Conservation (phyloP, 1,140 invertebrate genomes). For the Zaprionus capensis region DNA sequence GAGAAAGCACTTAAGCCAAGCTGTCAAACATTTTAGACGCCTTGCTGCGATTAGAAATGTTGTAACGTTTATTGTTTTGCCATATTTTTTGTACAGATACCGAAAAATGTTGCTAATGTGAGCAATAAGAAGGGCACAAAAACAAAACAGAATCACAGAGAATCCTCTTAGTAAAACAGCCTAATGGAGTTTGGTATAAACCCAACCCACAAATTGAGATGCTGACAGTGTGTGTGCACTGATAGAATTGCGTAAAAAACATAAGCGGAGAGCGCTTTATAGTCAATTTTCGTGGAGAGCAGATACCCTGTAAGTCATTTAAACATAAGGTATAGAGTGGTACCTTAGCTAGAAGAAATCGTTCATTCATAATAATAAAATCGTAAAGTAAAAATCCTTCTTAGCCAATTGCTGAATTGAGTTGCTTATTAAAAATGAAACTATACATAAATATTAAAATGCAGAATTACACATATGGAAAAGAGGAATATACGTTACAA, state of each 20-base stretch:
- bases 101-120: slow-evolving; percentile 20
- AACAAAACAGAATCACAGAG: slow-evolving; percentile 7
- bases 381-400: neutral
- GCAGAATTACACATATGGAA: neutral
- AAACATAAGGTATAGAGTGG: neutral
- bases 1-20: slow-evolving; percentile 46
- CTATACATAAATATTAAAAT: neutral
- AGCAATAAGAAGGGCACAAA: neutral
- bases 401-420: neutral
- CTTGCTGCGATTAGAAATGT: slow-evolving; percentile 54
- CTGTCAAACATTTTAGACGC: slow-evolving; percentile 56
- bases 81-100: slow-evolving; percentile 56
- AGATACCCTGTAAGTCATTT: neutral
- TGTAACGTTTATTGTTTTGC: slow-evolving; percentile 66
- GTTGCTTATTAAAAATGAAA: neutral
- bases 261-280: neutral
- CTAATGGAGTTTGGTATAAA: neutral
- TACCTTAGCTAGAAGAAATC: neutral
- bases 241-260: slow-evolving; percentile 34
- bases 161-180: neutral
- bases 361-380: neutral
- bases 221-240: slow-evolving; percentile 75
- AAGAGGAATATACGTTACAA: neutral
- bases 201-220: slow-evolving; percentile 60
- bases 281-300: neutral